Evolutionary conservation across 1,140 invertebrate genomes (phyloP), one percentile per base, ranked within the genome.

Genomic region (Eupeodes corollae): DNA sequence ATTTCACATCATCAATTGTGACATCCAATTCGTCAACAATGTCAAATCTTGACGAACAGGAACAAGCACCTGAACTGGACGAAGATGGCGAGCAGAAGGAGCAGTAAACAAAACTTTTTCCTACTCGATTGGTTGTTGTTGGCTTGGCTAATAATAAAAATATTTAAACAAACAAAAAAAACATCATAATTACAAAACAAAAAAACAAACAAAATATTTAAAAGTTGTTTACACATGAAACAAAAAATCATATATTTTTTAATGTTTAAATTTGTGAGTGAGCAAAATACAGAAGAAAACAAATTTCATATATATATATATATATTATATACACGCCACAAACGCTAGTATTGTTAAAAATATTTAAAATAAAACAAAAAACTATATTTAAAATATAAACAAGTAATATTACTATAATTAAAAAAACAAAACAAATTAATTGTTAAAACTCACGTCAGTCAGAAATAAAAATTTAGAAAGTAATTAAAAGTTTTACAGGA

Each of bases 81-180:
- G 46, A 49, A 40, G 33, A 43, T 10, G n/a, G 46, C 14, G 54
- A 31, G 16, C 15, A 48, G 9, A 19, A 14, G 39, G 14, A 19
- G n/a, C 39, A 19, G 39, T 19, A 15, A 48, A 53, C 44, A 46
- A 46, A 46, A 46, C 44, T 37, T 46, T 46, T 46, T 46, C 44
- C 44, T 46, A 46, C 44, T 46, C n/a, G 44, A 26, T 26, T 26
- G 21, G 21, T 33, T 46, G 32, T 44, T 34, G 10, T 43, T 14
- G 15, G 21, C 19, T 26, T 26, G 21, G 21, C 21, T 26, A 26
- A 26, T 26, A 26, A 26, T 26, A 26, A 14, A 35, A 37, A 33
- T 9, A 42, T 16, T 18, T 19, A 41, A 15, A 41, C 15, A 43
- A 43, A 30, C 15, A 14, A 31, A 16, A 31, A 41, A 42, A 41